Conservation (phyloP, 2,888 invertebrate species). For the Siphlonurus alternatus region DNA sequence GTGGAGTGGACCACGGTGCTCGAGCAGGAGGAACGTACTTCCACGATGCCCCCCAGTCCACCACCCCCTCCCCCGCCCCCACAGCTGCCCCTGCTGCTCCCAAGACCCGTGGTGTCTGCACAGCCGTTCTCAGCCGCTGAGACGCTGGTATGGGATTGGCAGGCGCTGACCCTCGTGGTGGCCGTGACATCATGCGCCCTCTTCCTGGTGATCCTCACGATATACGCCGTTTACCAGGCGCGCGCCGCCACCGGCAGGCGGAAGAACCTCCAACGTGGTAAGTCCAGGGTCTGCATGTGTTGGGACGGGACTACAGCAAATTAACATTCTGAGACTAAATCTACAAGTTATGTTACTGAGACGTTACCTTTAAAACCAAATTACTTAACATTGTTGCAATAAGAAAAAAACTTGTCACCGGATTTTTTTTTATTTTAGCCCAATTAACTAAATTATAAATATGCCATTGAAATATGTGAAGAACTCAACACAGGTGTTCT, state of each 20-base stretch:
- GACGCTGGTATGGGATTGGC: constrained; percentile 49
- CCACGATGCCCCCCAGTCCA: too few species aligned
- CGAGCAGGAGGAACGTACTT: constrained; percentile 21
- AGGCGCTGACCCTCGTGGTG: constrained; percentile 54
- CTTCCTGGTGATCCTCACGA: constrained; percentile 60
- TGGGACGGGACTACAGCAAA: too few species aligned
- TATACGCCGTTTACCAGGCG: constrained; percentile 58
- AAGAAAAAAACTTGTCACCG: too few species aligned
- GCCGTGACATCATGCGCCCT: constrained; percentile 48
- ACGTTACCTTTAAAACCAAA: too few species aligned
- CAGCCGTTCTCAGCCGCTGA: constrained; percentile 27
- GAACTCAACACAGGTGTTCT: too few species aligned
- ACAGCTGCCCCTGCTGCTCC: neutral
- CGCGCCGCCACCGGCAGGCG: constrained; percentile 38
- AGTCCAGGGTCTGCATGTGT: constrained; percentile 20
- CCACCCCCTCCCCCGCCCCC: neutral
- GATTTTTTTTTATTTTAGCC: too few species aligned
- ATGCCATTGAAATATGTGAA: too few species aligned
- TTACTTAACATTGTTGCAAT: too few species aligned
- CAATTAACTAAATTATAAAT: too few species aligned
- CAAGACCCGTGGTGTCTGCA: neutral
- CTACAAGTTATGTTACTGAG: too few species aligned
- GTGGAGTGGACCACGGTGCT: neutral
- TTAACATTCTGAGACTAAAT: too few species aligned
- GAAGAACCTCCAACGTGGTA: constrained; percentile 62